Evolutionary conservation across 92 coral and sea anemone species (phyloP).

Genomic region (Epizoanthus scotinus): DNA sequence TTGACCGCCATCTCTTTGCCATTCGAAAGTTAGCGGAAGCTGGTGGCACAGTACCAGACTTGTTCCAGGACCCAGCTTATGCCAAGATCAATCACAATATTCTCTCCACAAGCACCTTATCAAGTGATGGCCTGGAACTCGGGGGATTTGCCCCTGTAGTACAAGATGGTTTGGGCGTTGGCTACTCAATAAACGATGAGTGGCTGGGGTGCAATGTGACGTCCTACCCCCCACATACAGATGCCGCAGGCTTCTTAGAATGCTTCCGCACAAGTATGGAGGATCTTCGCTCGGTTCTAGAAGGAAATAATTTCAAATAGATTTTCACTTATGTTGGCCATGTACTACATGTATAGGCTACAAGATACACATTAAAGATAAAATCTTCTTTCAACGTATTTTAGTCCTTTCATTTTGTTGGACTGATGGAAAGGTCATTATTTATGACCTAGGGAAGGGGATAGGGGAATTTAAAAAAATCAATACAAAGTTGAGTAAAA

Average conservation of each 20-base stretch:
- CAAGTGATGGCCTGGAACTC: slow-evolving; percentile 85
- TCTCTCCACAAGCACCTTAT: slow-evolving; percentile 91
- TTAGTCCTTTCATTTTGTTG: no score
- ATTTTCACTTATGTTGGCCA: no score
- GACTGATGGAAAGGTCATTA: no score
- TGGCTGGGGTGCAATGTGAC: slow-evolving; percentile 83
- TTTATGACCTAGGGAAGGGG: no score
- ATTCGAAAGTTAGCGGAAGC: slow-evolving; percentile 79
- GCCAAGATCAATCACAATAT: slow-evolving; percentile 77
- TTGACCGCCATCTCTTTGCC: slow-evolving; percentile 97
- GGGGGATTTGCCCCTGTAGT: slow-evolving; percentile 98
- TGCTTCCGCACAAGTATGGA: slow-evolving; percentile 81
- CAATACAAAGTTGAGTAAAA: no score
- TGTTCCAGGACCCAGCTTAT: slow-evolving; percentile 87
- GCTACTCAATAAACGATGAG: slow-evolving; percentile 81
- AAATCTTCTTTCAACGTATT: no score
- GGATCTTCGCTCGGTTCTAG: slow-evolving; percentile 81
- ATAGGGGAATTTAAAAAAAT: no score
- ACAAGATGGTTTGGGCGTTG: slow-evolving; percentile 93
- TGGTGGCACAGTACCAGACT: slow-evolving; percentile 74
- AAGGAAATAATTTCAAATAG: slow-evolving; percentile 88
- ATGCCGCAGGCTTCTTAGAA: slow-evolving; percentile 80
- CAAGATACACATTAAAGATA: no score
- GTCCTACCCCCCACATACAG: slow-evolving; percentile 73
- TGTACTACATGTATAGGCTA: no score